Conservation (phyloP, 2,888 invertebrate species). For the Pecten maximus region DNA sequence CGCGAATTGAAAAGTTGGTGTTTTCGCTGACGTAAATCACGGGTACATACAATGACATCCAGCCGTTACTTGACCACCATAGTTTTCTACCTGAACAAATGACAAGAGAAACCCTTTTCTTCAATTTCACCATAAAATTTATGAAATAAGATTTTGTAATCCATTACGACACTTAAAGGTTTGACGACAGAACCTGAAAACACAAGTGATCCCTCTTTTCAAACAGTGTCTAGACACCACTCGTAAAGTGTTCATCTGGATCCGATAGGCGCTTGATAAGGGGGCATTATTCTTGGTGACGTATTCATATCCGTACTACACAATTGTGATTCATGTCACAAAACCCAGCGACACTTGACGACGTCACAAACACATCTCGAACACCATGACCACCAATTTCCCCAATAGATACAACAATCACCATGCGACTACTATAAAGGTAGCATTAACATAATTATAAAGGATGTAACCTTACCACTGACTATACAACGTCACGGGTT, state of each 20-base stretch:
- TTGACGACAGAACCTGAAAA: slow-evolving; percentile 3
- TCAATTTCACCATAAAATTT: background rate
- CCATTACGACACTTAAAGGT: background rate
- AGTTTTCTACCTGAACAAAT: background rate
- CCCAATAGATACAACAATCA: background rate
- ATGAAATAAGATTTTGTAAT: slow-evolving; percentile 29
- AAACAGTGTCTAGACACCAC: background rate
- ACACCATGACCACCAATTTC: background rate
- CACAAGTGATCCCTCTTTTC: slow-evolving; percentile 26
- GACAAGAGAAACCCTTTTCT: background rate
- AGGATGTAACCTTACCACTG: background rate
- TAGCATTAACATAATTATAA: background rate
- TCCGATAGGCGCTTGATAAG: slow-evolving; percentile 8
- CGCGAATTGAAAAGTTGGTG: background rate
- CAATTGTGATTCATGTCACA: background rate
- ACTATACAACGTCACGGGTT: background rate
- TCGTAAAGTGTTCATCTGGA: slow-evolving; percentile 11
- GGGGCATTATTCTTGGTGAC: background rate
- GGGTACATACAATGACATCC: background rate
- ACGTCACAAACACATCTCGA: background rate
- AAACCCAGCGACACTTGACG: slow-evolving; percentile 21
- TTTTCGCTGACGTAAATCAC: background rate
- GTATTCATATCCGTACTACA: background rate
- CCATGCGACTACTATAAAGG: background rate
- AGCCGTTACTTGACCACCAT: background rate